A percentile compares a stretch with the other conserved stretches of the same genome.
These are phyloP conservation scores for Agrilus planipennis DNA, from an alignment of 1,140 invertebrate genomes.

Conservation along the genomic window DNA sequence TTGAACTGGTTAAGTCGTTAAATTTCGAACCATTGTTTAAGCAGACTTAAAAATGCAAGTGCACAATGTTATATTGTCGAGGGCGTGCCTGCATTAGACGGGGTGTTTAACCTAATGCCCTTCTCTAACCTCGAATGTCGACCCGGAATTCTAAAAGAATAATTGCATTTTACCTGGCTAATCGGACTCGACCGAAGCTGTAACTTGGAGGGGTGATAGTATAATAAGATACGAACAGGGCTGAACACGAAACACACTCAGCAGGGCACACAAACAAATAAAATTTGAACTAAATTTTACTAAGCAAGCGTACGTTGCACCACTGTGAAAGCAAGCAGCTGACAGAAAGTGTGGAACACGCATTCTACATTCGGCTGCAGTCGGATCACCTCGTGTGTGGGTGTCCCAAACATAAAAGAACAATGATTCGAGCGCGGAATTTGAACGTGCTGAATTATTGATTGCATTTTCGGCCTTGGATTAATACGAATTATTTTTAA, in stretches of 20 bases:
- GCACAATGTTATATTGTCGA: no score
- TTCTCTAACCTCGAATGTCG: conserved; percentile 20
- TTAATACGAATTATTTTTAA: background rate
- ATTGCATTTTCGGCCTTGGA: conserved; percentile 12
- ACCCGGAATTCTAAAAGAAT: conserved; percentile 1
- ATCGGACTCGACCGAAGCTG: background rate
- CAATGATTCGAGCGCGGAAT: conserved; percentile 23
- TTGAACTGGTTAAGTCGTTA: no score
- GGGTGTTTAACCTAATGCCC: conserved; percentile 23
- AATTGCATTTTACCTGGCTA: conserved; percentile 8
- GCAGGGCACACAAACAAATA: conserved; percentile 32
- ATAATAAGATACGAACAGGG: conserved; percentile 6
- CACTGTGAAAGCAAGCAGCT: conserved; percentile 30
- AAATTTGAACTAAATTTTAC: conserved; percentile 31
- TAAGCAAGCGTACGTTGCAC: conserved; percentile 30
- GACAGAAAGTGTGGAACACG: conserved; percentile 25
- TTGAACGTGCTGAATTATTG: conserved; percentile 32
- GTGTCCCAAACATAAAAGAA: conserved; percentile 16
- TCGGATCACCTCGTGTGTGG: conserved; percentile 15
- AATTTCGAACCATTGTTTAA: no score
- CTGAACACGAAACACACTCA: conserved; percentile 25
- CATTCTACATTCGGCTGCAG: conserved; percentile 14
- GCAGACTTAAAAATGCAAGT: no score
- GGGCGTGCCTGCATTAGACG: conserved; percentile 18
- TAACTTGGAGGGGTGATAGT: conserved; percentile 1